phyloP scores from a whole-genome alignment of 2,888 invertebrate genomes.

The Apodemia duryi region DNA sequence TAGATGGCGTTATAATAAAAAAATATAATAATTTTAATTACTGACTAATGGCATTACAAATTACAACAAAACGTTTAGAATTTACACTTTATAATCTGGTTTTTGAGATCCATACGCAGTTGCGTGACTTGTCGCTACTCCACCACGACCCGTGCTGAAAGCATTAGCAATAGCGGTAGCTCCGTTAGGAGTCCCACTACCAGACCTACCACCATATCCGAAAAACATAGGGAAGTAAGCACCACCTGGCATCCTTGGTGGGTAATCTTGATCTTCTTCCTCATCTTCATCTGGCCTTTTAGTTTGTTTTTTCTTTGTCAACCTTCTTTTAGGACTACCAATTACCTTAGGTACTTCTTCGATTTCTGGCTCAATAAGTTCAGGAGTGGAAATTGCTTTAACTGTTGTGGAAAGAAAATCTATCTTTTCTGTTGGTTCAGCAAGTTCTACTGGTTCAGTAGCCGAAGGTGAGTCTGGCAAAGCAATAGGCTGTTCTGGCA shows the following conservation, averaged over 20 bases:
- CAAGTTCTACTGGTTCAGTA: constrained; percentile 50
- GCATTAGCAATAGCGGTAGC: constrained; percentile 86
- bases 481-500: constrained; percentile 41
- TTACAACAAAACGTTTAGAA: constrained; percentile 22
- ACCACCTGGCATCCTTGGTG: constrained; percentile 68
- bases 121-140: constrained; percentile 85
- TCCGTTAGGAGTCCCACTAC: constrained; percentile 73
- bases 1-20: neutral
- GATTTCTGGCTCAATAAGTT: constrained; percentile 55
- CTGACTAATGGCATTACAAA: neutral
- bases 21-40: neutral
- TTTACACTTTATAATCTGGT: constrained; percentile 50
- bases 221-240: constrained; percentile 85
- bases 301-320: constrained; percentile 60
- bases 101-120: constrained; percentile 84
- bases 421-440: constrained; percentile 52
- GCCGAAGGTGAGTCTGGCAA: constrained; percentile 31
- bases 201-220: constrained; percentile 61
- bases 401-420: constrained; percentile 51
- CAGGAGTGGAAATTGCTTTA: constrained; percentile 48
- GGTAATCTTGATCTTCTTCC: constrained; percentile 73
- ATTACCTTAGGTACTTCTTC: constrained; percentile 55
- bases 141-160: constrained; percentile 84
- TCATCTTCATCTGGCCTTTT: constrained; percentile 66
- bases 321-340: constrained; percentile 47